Percentiles rank a stretch among this genome's conserved stretches.
Evolutionary conservation across 2,888 invertebrate species (phyloP).

Genomic region (Drosophila suboccidentalis): DNA sequence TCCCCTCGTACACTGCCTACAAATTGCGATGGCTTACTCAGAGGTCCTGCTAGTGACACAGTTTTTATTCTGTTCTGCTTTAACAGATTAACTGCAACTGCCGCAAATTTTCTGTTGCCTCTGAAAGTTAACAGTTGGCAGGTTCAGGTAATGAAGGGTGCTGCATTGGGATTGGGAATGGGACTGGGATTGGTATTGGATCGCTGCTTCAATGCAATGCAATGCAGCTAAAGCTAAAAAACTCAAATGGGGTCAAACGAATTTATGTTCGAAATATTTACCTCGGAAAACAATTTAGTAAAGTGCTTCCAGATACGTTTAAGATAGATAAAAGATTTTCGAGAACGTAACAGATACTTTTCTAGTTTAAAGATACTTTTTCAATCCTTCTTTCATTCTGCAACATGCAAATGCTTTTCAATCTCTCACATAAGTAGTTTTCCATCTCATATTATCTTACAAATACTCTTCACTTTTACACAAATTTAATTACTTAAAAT

Average conservation of each 20-base stretch:
- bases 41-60: slow-evolving; percentile 59
- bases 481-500: too few relatives aligned
- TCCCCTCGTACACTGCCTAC: slow-evolving; percentile 24
- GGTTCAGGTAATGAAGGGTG: slow-evolving; percentile 45
- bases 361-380: not conserved
- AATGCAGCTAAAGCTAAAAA: slow-evolving; percentile 1
- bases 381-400: too few relatives aligned
- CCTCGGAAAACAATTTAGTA: slow-evolving; percentile 54
- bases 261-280: slow-evolving; percentile 60
- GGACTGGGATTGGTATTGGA: not conserved
- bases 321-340: not conserved
- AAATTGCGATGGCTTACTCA: slow-evolving; percentile 40
- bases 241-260: slow-evolving; percentile 48
- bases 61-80: slow-evolving; percentile 51
- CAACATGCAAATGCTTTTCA: not conserved
- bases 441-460: not conserved
- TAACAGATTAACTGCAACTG: slow-evolving; percentile 54
- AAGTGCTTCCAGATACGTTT: slow-evolving; percentile 41
- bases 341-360: not conserved
- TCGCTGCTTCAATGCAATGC: slow-evolving; percentile 16
- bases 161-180: slow-evolving; percentile 1
- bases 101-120: slow-evolving; percentile 28
- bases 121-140: not conserved
- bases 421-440: not conserved
- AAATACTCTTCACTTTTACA: too few relatives aligned